Percentiles rank a stretch among this genome's conserved stretches.
Evolutionary conservation across 2,113 vertebrate genomes (phyloP).

Genomic region (Ardeotis arabs): DNA sequence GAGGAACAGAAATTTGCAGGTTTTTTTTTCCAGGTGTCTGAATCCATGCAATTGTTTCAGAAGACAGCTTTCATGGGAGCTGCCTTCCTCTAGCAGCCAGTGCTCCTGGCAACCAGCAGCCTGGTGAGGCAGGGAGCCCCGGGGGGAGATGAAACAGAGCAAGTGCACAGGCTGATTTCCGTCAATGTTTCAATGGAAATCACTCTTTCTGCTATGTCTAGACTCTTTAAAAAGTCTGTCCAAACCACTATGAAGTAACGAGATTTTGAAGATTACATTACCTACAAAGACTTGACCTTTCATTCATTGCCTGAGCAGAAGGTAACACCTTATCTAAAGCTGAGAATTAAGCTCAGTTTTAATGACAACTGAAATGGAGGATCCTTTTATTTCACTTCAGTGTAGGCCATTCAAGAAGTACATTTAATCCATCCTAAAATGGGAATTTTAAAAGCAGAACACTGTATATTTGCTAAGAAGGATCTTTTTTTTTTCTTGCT

Average conservation of each 20-base stretch:
- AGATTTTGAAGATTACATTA: background rate
- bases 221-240: background rate
- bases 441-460: background rate
- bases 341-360: background rate
- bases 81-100: background rate
- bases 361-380: background rate
- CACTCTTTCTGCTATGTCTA: background rate
- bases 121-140: rapidly evolving
- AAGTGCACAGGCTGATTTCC: background rate
- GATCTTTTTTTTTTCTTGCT: background rate
- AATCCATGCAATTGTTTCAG: background rate
- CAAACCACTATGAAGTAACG: background rate
- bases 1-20: background rate
- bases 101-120: background rate
- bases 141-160: rapidly evolving
- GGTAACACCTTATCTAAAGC: background rate
- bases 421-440: background rate
- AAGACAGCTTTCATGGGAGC: background rate
- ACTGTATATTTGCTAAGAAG: background rate
- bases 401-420: background rate
- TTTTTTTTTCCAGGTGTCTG: background rate
- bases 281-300: background rate
- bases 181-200: background rate
- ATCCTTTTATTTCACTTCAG: background rate
- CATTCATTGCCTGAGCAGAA: background rate